These are phyloP conservation scores for Drepanosiphum platanoidis DNA, from an alignment of 2,888 invertebrate species.

Conservation along the genomic window DNA sequence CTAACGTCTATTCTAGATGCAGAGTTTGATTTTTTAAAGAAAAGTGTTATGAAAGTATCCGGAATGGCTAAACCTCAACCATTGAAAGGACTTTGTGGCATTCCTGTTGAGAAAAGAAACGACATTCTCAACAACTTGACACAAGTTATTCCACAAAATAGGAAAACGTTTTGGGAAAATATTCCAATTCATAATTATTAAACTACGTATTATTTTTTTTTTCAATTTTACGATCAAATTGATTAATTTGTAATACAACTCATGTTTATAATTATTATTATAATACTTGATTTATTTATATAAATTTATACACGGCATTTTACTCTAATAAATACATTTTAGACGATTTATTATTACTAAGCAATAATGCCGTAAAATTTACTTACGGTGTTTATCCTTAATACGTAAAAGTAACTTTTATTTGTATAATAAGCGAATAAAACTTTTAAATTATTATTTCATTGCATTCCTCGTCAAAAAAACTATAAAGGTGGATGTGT, in stretches of 20 bases:
- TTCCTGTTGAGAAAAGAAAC: conserved; percentile 2
- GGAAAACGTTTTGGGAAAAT: background rate
- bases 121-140: conserved; percentile 1
- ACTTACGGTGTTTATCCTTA: background rate
- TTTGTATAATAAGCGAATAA: background rate
- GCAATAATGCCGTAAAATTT: background rate
- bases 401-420: background rate
- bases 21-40: background rate
- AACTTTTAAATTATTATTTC: conserved; percentile 19
- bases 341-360: background rate
- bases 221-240: background rate
- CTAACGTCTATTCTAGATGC: too few relatives aligned
- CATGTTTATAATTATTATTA: background rate
- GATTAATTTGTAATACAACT: background rate
- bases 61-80: background rate
- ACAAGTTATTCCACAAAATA: background rate
- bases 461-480: background rate
- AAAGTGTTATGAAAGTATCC: conserved; percentile 1
- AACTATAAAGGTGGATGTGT: background rate
- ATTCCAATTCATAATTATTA: background rate
- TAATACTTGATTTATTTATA: background rate
- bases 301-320: background rate
- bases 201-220: background rate
- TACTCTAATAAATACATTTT: background rate
- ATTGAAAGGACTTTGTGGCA: background rate